Evolutionary conservation across 2,797 vertebrate genomes (phyloP).

Genomic region (Ceryle rudis): DNA sequence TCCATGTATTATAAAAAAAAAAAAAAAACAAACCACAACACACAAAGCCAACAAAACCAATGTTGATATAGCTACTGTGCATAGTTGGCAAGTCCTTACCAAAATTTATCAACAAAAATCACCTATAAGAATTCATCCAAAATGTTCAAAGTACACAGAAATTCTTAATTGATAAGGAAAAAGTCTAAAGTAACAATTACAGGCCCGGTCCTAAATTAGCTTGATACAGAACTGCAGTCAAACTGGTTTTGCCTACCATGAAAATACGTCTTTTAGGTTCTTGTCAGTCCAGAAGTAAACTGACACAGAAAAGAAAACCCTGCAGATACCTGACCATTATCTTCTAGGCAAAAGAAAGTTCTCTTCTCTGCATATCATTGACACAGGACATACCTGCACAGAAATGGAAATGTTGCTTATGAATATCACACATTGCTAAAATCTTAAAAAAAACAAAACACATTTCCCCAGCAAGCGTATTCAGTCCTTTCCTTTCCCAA

Average conservation of each 20-base stretch:
- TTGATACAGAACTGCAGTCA: neutral
- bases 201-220: neutral
- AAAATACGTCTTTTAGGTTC: neutral
- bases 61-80: neutral
- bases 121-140: neutral
- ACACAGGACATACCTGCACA: neutral
- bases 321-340: neutral
- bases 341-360: neutral
- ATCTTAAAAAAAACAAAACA: too few species aligned
- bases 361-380: neutral
- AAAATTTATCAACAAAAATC: neutral
- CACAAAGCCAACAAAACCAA: too few species aligned
- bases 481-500: neutral
- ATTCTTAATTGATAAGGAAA: neutral
- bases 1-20: neutral
- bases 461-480: neutral
- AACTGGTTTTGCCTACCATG: neutral
- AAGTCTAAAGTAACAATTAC: neutral
- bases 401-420: neutral
- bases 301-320: neutral
- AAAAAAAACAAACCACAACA: neutral
- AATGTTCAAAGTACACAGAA: neutral
- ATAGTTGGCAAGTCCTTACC: neutral
- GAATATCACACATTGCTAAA: neutral
- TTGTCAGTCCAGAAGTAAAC: neutral